A percentile compares a stretch with the other conserved stretches of the same genome.
Conservation (phyloP, 2,888 invertebrate genomes). For the Oscheius sp. region DNA sequence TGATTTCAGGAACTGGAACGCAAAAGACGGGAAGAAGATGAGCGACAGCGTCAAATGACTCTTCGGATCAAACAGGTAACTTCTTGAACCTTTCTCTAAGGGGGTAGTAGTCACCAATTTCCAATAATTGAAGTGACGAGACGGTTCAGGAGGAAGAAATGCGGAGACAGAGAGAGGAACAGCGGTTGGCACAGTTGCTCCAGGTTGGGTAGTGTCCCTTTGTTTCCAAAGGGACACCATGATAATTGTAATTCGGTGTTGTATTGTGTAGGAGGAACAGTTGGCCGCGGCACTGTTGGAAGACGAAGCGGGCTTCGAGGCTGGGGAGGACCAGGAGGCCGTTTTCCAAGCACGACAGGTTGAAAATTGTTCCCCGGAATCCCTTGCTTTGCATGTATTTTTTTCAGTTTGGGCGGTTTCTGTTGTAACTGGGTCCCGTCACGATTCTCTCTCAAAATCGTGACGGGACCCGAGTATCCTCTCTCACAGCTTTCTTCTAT, state of each 20-base stretch:
- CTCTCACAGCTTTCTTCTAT: neutral
- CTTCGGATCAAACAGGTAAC: constrained; percentile 29
- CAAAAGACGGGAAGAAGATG: constrained; percentile 20
- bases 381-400: constrained; percentile 18
- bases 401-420: neutral
- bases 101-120: neutral
- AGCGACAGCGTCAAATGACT: neutral
- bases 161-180: constrained; percentile 21
- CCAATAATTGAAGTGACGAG: neutral
- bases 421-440: neutral
- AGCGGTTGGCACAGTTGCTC: constrained; percentile 4
- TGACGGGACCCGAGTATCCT: neutral
- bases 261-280: constrained; percentile 31
- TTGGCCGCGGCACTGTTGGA: constrained; percentile 26
- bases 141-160: constrained; percentile 31
- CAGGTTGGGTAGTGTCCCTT: constrained; percentile 21
- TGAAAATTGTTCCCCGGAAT: neutral
- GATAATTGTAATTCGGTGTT: neutral
- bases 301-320: constrained; percentile 12
- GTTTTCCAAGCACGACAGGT: constrained; percentile 19
- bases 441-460: neutral
- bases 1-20: constrained; percentile 7
- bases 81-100: neutral
- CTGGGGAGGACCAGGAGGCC: constrained; percentile 12
- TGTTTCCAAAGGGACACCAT: neutral